Percentiles rank a stretch among this genome's conserved stretches.
Evolutionary conservation across 2,113 vertebrate species (phyloP).

Genomic region (Grammomys surdaster): DNA sequence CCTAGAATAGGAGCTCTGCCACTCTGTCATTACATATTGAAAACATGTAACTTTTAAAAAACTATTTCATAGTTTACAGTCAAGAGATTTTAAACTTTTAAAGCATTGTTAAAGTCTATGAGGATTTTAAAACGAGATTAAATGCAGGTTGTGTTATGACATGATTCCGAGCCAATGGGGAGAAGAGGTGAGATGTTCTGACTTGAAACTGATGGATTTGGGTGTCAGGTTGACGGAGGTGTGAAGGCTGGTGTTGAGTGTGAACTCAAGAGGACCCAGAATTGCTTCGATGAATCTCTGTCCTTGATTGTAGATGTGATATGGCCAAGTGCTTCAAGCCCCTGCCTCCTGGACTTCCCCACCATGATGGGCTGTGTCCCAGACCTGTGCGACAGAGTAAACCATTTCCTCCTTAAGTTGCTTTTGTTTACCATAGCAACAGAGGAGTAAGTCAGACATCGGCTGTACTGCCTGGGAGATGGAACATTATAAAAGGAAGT

Average conservation of each 20-base stretch:
- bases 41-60: not conserved
- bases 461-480: not conserved
- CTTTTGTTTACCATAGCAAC: not conserved
- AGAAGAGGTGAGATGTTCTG: not conserved
- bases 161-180: not conserved
- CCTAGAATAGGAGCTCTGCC: not conserved
- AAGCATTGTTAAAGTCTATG: not conserved
- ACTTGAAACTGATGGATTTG: not conserved
- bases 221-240: not conserved
- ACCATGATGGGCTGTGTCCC: not conserved
- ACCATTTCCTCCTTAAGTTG: not conserved
- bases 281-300: not conserved
- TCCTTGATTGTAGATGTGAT: not conserved
- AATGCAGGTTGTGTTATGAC: not conserved
- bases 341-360: not conserved
- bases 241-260: too few species aligned
- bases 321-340: too few species aligned
- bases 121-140: not conserved
- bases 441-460: not conserved
- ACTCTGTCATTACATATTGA: not conserved
- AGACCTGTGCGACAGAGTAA: not conserved
- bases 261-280: too few species aligned
- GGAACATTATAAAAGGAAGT: fast-evolving
- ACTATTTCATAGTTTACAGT: not conserved
- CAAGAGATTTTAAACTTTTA: not conserved